Evolutionary conservation across 2,113 vertebrate species (phyloP), one percentile per base, ranked within the genome.

Genomic region (Tychaedon coryphoeus): DNA sequence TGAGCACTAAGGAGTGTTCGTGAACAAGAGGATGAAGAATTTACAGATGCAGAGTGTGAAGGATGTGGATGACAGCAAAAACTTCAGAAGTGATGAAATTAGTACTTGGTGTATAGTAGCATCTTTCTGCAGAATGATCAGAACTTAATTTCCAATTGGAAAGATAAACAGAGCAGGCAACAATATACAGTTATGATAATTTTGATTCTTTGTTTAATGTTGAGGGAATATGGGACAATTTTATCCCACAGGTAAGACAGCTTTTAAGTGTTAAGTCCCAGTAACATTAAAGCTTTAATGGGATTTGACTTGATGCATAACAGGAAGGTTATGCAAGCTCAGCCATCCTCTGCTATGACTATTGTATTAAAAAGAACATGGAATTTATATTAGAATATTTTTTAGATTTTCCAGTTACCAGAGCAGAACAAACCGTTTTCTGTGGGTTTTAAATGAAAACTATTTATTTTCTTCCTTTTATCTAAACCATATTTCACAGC

Each of bases 401-500:
- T 96, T 95, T 65, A 92, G 42, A 92, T 95, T 96, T 96, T 88
- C 64, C 54, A 86, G 42, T 91, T 94, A 79, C 23, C 33, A 89
- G 70, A 97, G 94, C 88, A 96, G 90, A 97, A 94, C 70, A 94
- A 95, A 88, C 38, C 33, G 75, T 94, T 92, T 97, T 79, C 33
- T 93, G 53, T 89, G 58, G 53, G 12, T 66, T 97, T 76, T 66
- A 94, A 80, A 93, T 94, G 78, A 97, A 97, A 97, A 88, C 54
- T 81, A 92, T 97, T 96, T 96, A 94, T 96, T 92, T 96, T 91
- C 62, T 92, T 65, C 38, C 66, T 93, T 93, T 53, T 93, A 77
- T 92, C 79, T 82, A 96, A 98, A 95, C 82, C 69, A 57, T 94
- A 92, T 96, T 97, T 97, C 76, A 95, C 81, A 96, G 58, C 38